Base-by-base conservation (phyloP, 2,113 vertebrate species). In the Lophura nycthemera region DNA sequence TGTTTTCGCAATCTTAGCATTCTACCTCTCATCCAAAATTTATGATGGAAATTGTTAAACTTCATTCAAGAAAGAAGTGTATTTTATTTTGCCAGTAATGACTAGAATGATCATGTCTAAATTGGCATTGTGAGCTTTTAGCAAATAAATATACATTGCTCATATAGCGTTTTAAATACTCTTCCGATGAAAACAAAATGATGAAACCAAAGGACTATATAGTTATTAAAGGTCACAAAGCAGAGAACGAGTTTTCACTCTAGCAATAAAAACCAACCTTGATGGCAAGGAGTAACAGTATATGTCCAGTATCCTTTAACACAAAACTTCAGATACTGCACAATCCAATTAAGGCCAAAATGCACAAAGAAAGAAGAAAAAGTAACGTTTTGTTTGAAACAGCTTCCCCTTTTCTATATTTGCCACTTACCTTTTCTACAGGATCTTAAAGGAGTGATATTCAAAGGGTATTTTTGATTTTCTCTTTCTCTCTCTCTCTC, bases 241-340 rank as follows among this genome's bases (percentile, higher is more conserved):
- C 47, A 89, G 66, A 91, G 48, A 69, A 30, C 2, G 47, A 5
- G 59, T 76, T 75, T 87, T 40, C 29, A 69, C 40, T 83, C 25
- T 19, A 66, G 48, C 25, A 76, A 61, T 79, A 61, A 73, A 92
- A 91, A 52, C 11, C 63, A 84, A 34, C 18, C 22, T 76, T 95
- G 92, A 91, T 91, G 89, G 72, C 50, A 79, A 87, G 54, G n/a
- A 87, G 54, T 75, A 82, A 66, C 43, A 79, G 20, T 22, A 95
- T 48, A 72, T 69, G 59, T 89, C 78, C 71, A 87, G 67, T 95
- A 93, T 54, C 34, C 13, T 83, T 65, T 87, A 85, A 91, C 59
- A 89, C 17, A 83, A 79, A 83, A 88, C 59, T 95, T 95, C 89
- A 86, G 93, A 72, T 11, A 4, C 43, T 69, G 32, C 15, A 54